Percentiles rank a stretch among this genome's conserved stretches.
Conservation (phyloP, 2,888 invertebrate genomes). For the Melolontha melolontha region DNA sequence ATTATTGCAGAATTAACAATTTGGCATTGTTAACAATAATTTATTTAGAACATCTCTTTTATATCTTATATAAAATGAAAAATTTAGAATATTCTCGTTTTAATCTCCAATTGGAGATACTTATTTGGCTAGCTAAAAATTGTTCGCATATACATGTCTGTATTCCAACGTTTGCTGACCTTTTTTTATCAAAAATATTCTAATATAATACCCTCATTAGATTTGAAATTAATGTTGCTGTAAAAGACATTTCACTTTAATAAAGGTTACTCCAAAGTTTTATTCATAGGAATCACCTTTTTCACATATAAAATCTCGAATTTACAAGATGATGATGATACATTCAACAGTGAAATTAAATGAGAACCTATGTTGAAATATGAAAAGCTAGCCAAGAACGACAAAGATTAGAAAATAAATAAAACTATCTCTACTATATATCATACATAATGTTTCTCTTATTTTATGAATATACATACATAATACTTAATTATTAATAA, state of each 20-base stretch:
- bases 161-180: conserved; percentile 18
- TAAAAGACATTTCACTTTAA: no score
- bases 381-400: conserved; percentile 41
- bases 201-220: conserved; percentile 46
- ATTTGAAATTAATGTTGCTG: no score
- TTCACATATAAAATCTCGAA: conserved; percentile 43
- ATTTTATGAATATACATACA: conserved; percentile 53
- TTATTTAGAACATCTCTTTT: conserved; percentile 46
- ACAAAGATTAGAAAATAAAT: conserved; percentile 48
- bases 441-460: conserved; percentile 51
- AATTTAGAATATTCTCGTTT: conserved; percentile 56
- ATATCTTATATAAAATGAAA: conserved; percentile 51
- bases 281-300: conserved; percentile 14
- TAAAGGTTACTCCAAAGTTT: no score
- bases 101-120: conserved; percentile 30
- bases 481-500: conserved; percentile 51
- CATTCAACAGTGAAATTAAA: conserved; percentile 41
- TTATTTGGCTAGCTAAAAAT: conserved; percentile 51
- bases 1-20: conserved; percentile 59
- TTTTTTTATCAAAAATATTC: conserved; percentile 55
- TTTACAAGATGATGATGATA: conserved; percentile 42
- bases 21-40: conserved; percentile 58
- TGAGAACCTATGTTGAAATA: conserved; percentile 21
- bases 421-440: conserved; percentile 50
- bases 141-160: conserved; percentile 15